Evolutionary conservation across 1,140 invertebrate species (phyloP), one percentile per base, ranked within the genome.

Genomic region (Cyclargus thomasi): DNA sequence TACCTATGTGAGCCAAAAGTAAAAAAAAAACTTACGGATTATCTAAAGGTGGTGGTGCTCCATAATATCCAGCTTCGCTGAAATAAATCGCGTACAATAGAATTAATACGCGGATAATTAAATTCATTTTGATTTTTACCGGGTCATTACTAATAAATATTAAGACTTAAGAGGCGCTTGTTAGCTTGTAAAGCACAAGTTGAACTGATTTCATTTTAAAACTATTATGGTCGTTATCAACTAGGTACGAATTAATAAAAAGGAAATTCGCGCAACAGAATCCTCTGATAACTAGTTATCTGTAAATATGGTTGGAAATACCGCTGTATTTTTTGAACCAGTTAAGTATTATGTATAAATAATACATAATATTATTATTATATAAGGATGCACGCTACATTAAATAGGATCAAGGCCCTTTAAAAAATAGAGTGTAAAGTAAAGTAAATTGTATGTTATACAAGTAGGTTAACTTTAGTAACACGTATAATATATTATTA

Each of bases 201-300:
- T 75, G 68, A 53, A 85, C 85, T 85, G 80, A 80, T 70, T 70
- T 64, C 64, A 22, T 55, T 72, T 68, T 67, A 65, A 73, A 68
- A 74, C 67, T 23, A 75, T 77, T 70, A 74, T 65, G 62, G 65
- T 67, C 66, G 67, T 75, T 77, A 79, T 75, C 67, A 77, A 22
- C 67, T 70, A 29, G 29, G 29, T 2, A 72, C 22, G 18, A 55
- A 65, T 65, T 75, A 69, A 72, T 79, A 77, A 78, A 73, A 79
- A 80, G 81, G 80, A 82, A 75, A 80, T 76, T 76, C 72, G 70
- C 68, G 69, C 65, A 17, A 70, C 76, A 77, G 77, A 75, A 80
- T 81, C 77, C 76, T 78, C 69, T 63, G 70, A 81, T 20, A 55
- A 68, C 18, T 36, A 62, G 16, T 62, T 59, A 65, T 35, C 29